Percentiles rank a stretch among this genome's conserved stretches.
Evolutionary conservation across 2,113 vertebrate genomes (phyloP).

Genomic region (Megalops atlanticus): DNA sequence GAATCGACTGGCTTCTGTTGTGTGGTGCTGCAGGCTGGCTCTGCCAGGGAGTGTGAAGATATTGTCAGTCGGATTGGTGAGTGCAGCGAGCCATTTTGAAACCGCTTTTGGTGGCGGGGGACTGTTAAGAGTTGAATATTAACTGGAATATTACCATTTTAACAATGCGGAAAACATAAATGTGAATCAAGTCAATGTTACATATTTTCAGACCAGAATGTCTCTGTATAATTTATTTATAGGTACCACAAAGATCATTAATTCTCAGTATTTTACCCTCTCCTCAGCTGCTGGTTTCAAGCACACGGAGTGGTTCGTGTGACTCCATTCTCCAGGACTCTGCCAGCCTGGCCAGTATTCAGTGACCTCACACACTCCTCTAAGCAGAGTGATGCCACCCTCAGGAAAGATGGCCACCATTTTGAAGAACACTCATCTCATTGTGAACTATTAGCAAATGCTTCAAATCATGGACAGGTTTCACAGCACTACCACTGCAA

Average conservation of each 20-base stretch:
- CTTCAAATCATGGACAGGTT: background rate
- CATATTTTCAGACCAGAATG: background rate
- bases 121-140: background rate
- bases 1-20: constrained; percentile 68
- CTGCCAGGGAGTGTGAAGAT: constrained; percentile 71
- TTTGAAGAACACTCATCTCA: background rate
- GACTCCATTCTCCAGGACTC: constrained; percentile 35
- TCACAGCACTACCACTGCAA: background rate
- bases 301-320: constrained; percentile 82
- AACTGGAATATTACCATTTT: background rate
- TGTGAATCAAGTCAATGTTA: background rate
- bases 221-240: too few relatives aligned
- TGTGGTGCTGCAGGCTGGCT: constrained; percentile 67
- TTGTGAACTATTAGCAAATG: background rate
- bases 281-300: constrained; percentile 80
- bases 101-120: background rate
- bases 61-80: constrained; percentile 78
- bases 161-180: background rate
- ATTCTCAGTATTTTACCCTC: constrained; percentile 11
- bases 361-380: background rate
- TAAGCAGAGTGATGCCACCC: background rate
- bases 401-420: background rate
- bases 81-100: constrained; percentile 11
- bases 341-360: background rate
- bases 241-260: too few relatives aligned